Percentiles rank a stretch among this genome's conserved stretches.
phyloP scores from a whole-genome alignment of 2,113 vertebrate species.

The Bagarius yarrelli region DNA sequence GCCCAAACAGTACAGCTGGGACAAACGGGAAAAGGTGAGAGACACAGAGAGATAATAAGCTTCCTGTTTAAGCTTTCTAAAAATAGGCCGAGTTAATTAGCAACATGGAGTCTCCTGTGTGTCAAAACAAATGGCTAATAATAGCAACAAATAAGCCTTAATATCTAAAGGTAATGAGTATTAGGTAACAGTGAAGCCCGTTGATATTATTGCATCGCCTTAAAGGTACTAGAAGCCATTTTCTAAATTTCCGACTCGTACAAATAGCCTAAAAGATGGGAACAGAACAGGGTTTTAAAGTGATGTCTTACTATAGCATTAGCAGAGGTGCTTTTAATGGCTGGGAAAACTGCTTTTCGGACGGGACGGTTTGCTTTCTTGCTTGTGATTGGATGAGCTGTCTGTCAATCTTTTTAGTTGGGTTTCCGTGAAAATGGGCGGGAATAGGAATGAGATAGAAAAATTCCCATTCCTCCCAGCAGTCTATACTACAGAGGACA shows the following conservation, averaged over 20 bases:
- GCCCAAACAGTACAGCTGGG: slow-evolving; percentile 82
- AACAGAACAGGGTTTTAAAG: background rate
- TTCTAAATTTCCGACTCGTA: background rate
- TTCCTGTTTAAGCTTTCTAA: background rate
- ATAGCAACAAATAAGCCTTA: no score
- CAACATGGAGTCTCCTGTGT: background rate
- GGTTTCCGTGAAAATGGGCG: no score
- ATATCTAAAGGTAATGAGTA: background rate
- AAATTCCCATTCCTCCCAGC: no score
- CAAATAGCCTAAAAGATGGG: background rate
- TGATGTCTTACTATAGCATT: background rate
- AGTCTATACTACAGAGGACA: no score
- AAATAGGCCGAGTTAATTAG: background rate
- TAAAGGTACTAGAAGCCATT: background rate
- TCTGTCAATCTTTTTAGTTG: background rate
- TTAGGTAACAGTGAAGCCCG: background rate
- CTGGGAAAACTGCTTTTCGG: background rate
- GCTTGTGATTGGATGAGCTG: background rate
- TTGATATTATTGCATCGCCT: background rate
- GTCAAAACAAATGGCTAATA: slow-evolving; percentile 1
- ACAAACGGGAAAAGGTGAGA: slow-evolving; percentile 77
- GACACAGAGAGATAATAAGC: background rate
- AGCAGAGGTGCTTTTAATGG: background rate
- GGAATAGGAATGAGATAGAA: no score
- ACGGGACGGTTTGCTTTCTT: no score